Base-by-base conservation (phyloP, 1,140 invertebrate genomes). In the Tenebrio molitor region DNA sequence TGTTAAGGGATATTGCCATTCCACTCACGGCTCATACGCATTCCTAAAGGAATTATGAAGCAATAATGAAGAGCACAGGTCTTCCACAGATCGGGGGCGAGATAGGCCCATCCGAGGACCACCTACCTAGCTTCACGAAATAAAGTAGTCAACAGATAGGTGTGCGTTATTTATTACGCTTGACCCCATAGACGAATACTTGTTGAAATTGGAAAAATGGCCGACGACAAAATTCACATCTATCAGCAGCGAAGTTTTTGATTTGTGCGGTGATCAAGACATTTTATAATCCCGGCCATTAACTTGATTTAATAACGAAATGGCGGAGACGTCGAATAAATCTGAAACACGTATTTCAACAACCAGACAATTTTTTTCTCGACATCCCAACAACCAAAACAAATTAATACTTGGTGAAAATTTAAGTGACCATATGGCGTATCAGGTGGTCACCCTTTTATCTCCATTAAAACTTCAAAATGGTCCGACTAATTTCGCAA, bases 1-100 rank as follows among this genome's bases (percentile, higher is more conserved):
- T 29, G 14, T 58, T 58, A 58, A 12, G 50, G 50, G 50, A 58
- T 73, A 77, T 77, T 75, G 74, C 69, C 69, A 77, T 77, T 77
- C 74, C 76, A 75, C 74, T 46, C 76, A 77, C 76, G 74, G 62
- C 23, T 64, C 41, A 65, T 73, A 77, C 76, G 65, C 76, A 77
- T 77, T 77, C 76, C 76, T 68, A 42, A 73, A 77, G 72, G 76
- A 77, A 75, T 77, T 77, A 77, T 77, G 76, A 75, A 69, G 76
- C 76, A 77, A 77, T 77, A 77, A 77, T 77, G 76, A 77, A 77
- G 76, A 77, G 73, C 76, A 77, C 74, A 58, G 50, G 50, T 58
- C 50, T 58, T 58, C 21, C 15, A 29, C 50, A 77, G 76, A 75
- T 77, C 74, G 74, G 69, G 76, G 74, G 74, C 68, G 62, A 77